Evolutionary conservation across 2,797 vertebrate species (phyloP).

Genomic region (Catamblyrhynchus diadema): DNA sequence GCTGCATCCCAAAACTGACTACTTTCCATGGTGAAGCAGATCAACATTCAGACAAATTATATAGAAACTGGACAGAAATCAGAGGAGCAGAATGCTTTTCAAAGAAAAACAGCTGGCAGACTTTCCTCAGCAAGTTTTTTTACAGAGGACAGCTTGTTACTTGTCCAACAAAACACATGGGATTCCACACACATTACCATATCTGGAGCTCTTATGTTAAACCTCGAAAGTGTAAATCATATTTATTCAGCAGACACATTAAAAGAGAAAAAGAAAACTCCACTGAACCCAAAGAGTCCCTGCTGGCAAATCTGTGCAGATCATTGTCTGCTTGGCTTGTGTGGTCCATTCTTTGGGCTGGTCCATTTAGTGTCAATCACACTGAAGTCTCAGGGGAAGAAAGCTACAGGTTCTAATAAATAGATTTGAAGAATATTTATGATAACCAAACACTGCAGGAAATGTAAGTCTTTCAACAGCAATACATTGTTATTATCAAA

Average conservation of each 20-base stretch:
- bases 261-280: neutral
- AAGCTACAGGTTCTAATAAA: neutral
- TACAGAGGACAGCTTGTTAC: neutral
- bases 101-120: neutral
- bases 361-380: neutral
- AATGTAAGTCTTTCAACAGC: neutral
- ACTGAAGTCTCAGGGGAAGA: neutral
- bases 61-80: neutral
- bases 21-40: neutral
- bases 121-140: neutral
- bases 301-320: neutral
- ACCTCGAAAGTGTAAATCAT: neutral
- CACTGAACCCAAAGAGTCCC: neutral
- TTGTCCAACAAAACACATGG: neutral
- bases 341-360: neutral
- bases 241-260: neutral
- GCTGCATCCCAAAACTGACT: neutral
- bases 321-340: neutral
- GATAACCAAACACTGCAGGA: neutral
- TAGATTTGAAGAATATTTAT: neutral
- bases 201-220: neutral
- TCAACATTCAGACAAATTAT: neutral
- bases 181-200: neutral
- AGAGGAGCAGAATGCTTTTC: neutral
- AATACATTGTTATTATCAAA: neutral